Conservation (phyloP, 2,888 invertebrate species). For the Panorpa germanica region DNA sequence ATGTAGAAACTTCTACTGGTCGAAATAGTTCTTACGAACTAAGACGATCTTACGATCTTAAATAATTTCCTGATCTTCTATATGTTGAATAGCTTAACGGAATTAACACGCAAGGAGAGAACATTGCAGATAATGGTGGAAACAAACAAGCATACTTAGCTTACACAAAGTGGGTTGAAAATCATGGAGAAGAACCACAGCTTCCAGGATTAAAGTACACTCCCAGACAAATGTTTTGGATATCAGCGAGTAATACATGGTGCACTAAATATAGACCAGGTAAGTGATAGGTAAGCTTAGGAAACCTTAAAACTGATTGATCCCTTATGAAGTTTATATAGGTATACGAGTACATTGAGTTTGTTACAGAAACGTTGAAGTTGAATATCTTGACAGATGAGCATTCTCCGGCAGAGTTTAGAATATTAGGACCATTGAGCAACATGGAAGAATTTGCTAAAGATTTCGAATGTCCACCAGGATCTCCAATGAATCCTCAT, state of each 20-base stretch:
- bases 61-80: too few species aligned
- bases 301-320: too few species aligned
- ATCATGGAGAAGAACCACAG: slow-evolving; percentile 41
- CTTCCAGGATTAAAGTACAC: slow-evolving; percentile 55
- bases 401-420: slow-evolving; percentile 58
- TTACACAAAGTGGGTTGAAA: slow-evolving; percentile 52
- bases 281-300: slow-evolving; percentile 10
- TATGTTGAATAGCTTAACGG: slow-evolving; percentile 91
- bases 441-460: slow-evolving; percentile 86
- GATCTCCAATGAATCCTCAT: too few species aligned
- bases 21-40: slow-evolving; percentile 19
- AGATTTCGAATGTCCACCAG: too few species aligned
- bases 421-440: slow-evolving; percentile 81
- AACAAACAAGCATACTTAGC: slow-evolving; percentile 80
- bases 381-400: slow-evolving; percentile 62
- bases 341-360: too few species aligned
- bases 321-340: too few species aligned
- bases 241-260: slow-evolving; percentile 75
- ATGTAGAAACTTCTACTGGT: slow-evolving; percentile 7
- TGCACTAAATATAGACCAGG: slow-evolving; percentile 59
- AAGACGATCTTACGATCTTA: too few species aligned
- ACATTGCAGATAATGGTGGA: slow-evolving; percentile 90
- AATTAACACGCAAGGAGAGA: slow-evolving; percentile 82
- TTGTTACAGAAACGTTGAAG: slow-evolving; percentile 41
- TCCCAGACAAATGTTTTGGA: slow-evolving; percentile 61